These are phyloP conservation scores for Syngnathus rostellatus DNA, from an alignment of 2,797 vertebrate species.

Conservation along the genomic window DNA sequence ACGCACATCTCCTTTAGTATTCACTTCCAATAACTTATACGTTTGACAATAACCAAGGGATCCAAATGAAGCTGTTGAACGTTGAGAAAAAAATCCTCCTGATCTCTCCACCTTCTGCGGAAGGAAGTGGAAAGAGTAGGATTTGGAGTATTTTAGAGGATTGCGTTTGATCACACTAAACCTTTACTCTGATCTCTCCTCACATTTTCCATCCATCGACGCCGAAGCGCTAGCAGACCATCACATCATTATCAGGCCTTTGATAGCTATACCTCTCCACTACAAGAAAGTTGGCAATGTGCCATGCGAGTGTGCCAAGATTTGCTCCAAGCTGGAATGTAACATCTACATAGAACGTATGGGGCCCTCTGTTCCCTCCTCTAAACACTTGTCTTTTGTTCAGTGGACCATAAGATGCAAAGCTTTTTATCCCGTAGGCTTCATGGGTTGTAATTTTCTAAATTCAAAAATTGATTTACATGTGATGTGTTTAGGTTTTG, in stretches of 20 bases:
- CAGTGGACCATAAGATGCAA: conserved; percentile 2
- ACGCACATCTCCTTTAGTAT: conserved; percentile 31
- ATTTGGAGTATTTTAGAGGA: conserved; percentile 29
- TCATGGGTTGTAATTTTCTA: not conserved
- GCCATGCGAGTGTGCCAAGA: conserved; percentile 24
- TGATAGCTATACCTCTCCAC: conserved; percentile 56
- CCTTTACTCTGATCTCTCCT: conserved; percentile 44
- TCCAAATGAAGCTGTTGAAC: conserved; percentile 31
- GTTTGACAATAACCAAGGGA: conserved; percentile 32
- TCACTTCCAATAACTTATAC: conserved; percentile 26
- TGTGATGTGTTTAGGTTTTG: conserved; percentile 5
- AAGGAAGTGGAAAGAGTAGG: conserved; percentile 8
- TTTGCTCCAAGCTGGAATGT: conserved; percentile 19
- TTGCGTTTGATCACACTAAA: conserved; percentile 53
- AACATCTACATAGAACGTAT: conserved; percentile 21
- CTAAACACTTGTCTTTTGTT: conserved; percentile 1
- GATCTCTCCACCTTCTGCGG: conserved; percentile 29
- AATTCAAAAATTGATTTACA: conserved; percentile 7
- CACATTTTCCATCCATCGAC: conserved; percentile 58
- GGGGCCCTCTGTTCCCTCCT: not conserved
- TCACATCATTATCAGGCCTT: conserved; percentile 63
- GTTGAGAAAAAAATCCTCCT: conserved; percentile 35
- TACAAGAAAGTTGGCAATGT: conserved; percentile 50
- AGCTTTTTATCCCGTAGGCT: not conserved
- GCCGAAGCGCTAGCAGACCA: conserved; percentile 67